Evolutionary conservation across 2,797 vertebrate species (phyloP).

Genomic region (Hippopotamyrus pictus): DNA sequence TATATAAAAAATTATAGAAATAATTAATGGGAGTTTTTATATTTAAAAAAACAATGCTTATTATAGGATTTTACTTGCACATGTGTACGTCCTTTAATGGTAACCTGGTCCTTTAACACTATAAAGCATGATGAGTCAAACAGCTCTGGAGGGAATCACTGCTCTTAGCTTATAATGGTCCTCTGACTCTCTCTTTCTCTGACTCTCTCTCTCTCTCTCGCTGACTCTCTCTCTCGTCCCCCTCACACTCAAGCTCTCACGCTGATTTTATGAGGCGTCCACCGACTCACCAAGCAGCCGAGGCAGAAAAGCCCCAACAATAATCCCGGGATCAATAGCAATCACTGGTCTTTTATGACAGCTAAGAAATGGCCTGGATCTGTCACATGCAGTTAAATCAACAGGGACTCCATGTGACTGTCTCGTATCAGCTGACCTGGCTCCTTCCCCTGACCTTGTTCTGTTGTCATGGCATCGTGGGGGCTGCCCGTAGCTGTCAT

Average conservation of each 20-base stretch:
- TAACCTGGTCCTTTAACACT: not conserved
- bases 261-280: slow-evolving; percentile 1
- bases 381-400: slow-evolving; percentile 66
- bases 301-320: slow-evolving; percentile 37
- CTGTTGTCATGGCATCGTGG: not conserved
- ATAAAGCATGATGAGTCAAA: not conserved
- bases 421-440: slow-evolving; percentile 6
- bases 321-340: slow-evolving; percentile 63
- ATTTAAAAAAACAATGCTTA: not conserved
- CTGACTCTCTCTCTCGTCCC: not conserved
- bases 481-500: not conserved
- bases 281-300: not conserved
- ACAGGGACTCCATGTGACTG: slow-evolving; percentile 6
- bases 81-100: not conserved
- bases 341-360: slow-evolving; percentile 61
- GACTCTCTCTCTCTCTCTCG: not conserved
- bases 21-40: not conserved
- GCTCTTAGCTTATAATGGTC: not conserved
- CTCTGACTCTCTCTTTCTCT: not conserved
- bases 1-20: no score
- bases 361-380: slow-evolving; percentile 68
- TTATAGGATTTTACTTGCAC: not conserved
- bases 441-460: not conserved
- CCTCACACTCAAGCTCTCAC: not conserved
- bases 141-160: not conserved